These are phyloP conservation scores for Pongo pygmaeus DNA, from an alignment of 2,113 vertebrate species.

Conservation along the genomic window DNA sequence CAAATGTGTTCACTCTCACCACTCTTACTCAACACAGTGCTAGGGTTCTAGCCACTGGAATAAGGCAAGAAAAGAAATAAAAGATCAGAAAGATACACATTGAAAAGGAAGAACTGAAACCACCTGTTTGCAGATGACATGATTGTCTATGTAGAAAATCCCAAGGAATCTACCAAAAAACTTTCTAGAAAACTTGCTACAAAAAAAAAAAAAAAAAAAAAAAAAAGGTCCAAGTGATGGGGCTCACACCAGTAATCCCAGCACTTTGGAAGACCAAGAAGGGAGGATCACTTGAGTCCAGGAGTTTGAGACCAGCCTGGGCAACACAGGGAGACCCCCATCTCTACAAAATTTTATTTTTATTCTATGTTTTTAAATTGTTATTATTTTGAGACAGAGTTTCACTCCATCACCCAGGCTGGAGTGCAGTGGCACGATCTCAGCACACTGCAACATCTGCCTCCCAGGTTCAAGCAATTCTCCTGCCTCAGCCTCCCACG, in stretches of 20 bases:
- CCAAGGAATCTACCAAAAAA: neutral
- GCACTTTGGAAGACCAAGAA: no score
- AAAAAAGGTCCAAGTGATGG: no score
- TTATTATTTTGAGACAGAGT: neutral
- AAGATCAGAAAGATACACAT: neutral
- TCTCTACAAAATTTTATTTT: no score
- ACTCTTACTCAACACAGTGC: neutral
- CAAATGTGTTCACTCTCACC: neutral
- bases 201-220: neutral
- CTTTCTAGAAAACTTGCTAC: neutral
- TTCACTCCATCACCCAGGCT: neutral
- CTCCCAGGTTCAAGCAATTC: neutral
- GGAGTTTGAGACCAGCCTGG: no score
- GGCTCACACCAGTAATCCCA: no score
- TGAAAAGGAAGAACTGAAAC: neutral
- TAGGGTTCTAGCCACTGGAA: neutral
- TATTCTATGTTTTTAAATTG: no score
- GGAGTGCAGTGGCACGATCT: neutral
- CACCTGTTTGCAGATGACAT: neutral
- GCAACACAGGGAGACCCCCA: no score
- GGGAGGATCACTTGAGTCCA: no score
- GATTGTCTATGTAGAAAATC: neutral
- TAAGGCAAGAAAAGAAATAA: neutral
- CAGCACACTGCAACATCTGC: neutral
- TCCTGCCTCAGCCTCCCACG: neutral